Percentiles rank a stretch among this genome's conserved stretches.
These are phyloP conservation scores for Bolborhynchus lineola DNA, from an alignment of 2,113 vertebrate species.

Conservation along the genomic window DNA sequence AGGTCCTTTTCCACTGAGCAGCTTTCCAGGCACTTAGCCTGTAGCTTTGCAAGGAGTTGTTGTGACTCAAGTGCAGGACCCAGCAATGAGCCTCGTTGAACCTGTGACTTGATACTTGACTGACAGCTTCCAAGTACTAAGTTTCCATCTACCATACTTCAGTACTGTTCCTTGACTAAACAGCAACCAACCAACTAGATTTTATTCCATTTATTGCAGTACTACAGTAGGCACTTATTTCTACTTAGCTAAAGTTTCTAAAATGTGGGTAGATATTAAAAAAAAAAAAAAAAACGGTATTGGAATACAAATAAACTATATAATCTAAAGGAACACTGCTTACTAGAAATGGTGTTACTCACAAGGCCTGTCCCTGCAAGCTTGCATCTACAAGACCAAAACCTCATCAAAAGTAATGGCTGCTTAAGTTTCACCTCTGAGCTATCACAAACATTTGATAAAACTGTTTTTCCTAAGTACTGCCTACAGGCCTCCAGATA, in stretches of 20 bases:
- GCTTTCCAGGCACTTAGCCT: no score
- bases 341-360: background rate
- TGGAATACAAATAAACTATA: background rate
- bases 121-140: background rate
- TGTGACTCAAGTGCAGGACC: no score
- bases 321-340: background rate
- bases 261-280: background rate
- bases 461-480: background rate
- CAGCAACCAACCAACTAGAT: background rate
- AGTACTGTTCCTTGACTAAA: background rate
- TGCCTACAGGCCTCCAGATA: background rate
- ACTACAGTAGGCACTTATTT: background rate
- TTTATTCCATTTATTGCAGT: background rate
- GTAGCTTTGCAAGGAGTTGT: no score
- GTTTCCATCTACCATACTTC: background rate
- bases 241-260: background rate
- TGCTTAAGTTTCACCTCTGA: background rate
- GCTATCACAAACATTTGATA: background rate
- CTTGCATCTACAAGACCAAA: background rate
- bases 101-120: background rate
- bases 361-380: background rate
- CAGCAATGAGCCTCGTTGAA: background rate
- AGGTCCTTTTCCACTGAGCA: no score
- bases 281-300: background rate
- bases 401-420: background rate